These are phyloP conservation scores for Atta colombica DNA, from an alignment of 1,140 invertebrate species.

Conservation along the genomic window DNA sequence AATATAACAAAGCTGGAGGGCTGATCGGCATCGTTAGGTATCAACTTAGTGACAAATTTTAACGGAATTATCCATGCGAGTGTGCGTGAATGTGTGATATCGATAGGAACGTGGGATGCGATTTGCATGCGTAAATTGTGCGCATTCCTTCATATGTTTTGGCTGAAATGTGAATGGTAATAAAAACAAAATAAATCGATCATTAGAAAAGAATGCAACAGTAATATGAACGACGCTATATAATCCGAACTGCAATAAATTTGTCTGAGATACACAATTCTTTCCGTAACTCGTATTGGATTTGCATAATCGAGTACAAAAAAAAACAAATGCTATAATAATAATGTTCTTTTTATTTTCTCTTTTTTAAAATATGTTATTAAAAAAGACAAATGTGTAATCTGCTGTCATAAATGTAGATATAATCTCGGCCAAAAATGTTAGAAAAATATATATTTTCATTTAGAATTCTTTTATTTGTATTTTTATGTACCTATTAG, in stretches of 20 bases:
- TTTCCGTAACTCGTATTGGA: background rate
- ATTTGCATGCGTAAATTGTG: slow-evolving; percentile 10
- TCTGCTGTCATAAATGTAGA: background rate
- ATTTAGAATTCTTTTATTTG: too few species aligned
- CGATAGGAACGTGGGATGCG: background rate
- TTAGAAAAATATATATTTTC: too few species aligned
- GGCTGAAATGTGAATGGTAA: slow-evolving; percentile 81
- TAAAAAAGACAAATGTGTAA: background rate
- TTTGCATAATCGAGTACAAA: slow-evolving; percentile 13
- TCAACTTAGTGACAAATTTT: slow-evolving; percentile 31
- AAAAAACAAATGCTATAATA: slow-evolving; percentile 44
- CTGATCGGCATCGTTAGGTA: background rate
- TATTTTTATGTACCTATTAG: too few species aligned
- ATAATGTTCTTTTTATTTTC: background rate
- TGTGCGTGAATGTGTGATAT: background rate
- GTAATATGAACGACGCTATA: slow-evolving; percentile 40
- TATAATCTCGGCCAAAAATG: background rate
- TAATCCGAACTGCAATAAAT: slow-evolving; percentile 71
- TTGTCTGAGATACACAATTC: slow-evolving; percentile 31
- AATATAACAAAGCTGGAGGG: background rate
- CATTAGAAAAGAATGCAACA: slow-evolving; percentile 82
- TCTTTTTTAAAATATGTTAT: background rate
- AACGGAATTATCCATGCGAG: slow-evolving; percentile 18
- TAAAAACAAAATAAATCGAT: slow-evolving; percentile 75
- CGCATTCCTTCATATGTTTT: slow-evolving; percentile 83